These are phyloP conservation scores for Cochlearius cochlearius DNA, from an alignment of 2,113 vertebrate genomes.

Conservation along the genomic window DNA sequence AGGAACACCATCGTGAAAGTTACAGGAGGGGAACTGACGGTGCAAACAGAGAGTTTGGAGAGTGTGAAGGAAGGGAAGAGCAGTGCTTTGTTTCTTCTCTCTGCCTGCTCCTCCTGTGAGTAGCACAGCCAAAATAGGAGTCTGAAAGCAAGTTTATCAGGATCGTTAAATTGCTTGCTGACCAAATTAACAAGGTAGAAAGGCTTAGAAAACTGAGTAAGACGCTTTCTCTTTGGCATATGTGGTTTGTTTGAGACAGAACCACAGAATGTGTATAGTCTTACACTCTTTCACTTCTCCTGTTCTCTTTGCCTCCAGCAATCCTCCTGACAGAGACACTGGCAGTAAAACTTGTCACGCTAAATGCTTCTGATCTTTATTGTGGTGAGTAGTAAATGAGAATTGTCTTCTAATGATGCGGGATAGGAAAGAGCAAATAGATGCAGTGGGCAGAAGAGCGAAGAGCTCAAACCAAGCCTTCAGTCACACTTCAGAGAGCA, in stretches of 20 bases:
- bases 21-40: not conserved
- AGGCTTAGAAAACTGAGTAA: not conserved
- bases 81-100: not conserved
- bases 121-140: not conserved
- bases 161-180: not conserved
- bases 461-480: not conserved
- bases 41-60: not conserved
- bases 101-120: not conserved
- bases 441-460: not conserved
- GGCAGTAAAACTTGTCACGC: not conserved
- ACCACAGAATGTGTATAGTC: not conserved
- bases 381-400: not conserved
- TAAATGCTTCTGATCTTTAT: not conserved
- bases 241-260: not conserved
- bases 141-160: not conserved
- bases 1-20: fast-evolving
- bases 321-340: not conserved
- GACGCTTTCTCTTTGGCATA: not conserved
- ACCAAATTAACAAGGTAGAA: not conserved
- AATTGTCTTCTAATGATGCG: not conserved
- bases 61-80: not conserved
- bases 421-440: not conserved
- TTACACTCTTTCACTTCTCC: not conserved
- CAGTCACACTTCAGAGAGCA: not conserved
- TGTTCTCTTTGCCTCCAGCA: not conserved